Evolutionary conservation across 2,797 vertebrate species (phyloP), one percentile per base, ranked within the genome.

Genomic region (Hyperoplus immaculatus): DNA sequence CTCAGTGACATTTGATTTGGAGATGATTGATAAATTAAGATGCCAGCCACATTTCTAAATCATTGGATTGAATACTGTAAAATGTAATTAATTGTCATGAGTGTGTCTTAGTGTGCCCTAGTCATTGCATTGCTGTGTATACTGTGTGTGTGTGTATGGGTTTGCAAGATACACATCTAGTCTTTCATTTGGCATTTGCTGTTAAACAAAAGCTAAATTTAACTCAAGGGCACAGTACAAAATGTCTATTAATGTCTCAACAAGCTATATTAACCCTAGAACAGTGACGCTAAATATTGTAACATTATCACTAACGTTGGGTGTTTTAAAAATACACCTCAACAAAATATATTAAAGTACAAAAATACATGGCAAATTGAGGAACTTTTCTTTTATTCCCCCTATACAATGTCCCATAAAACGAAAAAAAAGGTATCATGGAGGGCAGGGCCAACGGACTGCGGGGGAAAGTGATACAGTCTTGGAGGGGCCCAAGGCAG

Each of bases 1-100:
- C 75, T 78, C 54, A 2, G 69, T 89, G 71, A 92, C 87, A 91
- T 91, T 85, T 88, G 83, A 92, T 93, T 86, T 73, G 51, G 36
- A 84, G 77, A 81, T 89, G 78, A 93, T 91, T 92, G 88, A 91
- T 87, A 81, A 88, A 93, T 91, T 89, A 88, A 88, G 61, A 90
- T 78, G 65, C 66, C 79, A 49, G 62, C 49, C 62, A 55, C 29
- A 62, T 50, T 18, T 16, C 16, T 71, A 41, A 80, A 71, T 66
- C 50, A 73, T 65, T 56, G 12, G 39, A 79, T 61, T 56, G 75
- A 81, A 82, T 18, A 58, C 56, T 57, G 36, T 58, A 56, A 79
- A 72, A 72, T 47, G 12, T 41, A 11, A 67, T 61, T 78, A 16
- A 53, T 43, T 69, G 43, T 7, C 29, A 36, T 4, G n/a, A 46